phyloP scores from a whole-genome alignment of 2,113 vertebrate species.

The Notothenia rossii region DNA sequence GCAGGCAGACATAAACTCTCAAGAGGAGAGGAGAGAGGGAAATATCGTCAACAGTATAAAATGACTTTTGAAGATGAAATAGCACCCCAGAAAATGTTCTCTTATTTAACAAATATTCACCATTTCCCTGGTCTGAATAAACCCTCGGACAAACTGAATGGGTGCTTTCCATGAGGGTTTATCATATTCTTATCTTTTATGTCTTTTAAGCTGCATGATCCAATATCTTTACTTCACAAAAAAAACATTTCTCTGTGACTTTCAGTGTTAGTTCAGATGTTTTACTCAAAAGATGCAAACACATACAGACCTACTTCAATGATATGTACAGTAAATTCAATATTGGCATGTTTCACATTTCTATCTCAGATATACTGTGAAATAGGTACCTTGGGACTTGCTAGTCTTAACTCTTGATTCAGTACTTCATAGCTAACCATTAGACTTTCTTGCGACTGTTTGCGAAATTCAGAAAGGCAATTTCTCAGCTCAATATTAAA shows the following conservation, averaged over 20 bases:
- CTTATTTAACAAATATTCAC: slow-evolving; percentile 8
- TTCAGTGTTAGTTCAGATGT: neutral
- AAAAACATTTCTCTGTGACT: neutral
- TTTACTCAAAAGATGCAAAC: neutral
- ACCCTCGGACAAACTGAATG: slow-evolving; percentile 16
- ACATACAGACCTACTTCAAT: too few species aligned
- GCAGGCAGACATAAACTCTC: neutral
- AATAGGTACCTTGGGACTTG: neutral
- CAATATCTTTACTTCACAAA: neutral
- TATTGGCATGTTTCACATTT: neutral
- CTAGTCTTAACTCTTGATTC: neutral
- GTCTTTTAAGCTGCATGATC: slow-evolving; percentile 5
- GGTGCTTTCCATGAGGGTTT: neutral
- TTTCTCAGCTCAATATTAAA: too few species aligned
- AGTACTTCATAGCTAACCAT: neutral
- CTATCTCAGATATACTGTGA: neutral
- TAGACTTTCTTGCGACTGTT: neutral
- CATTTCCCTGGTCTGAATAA: slow-evolving; percentile 11
- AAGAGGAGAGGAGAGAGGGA: neutral
- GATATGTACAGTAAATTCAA: too few species aligned
- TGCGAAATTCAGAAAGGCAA: too few species aligned
- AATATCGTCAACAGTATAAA: neutral
- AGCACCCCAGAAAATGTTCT: neutral
- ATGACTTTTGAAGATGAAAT: slow-evolving; percentile 29
- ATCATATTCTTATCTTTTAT: slow-evolving; percentile 4